Evolutionary conservation across 2,797 vertebrate species (phyloP), one percentile per base, ranked within the genome.

Genomic region (Poeciliopsis infans): DNA sequence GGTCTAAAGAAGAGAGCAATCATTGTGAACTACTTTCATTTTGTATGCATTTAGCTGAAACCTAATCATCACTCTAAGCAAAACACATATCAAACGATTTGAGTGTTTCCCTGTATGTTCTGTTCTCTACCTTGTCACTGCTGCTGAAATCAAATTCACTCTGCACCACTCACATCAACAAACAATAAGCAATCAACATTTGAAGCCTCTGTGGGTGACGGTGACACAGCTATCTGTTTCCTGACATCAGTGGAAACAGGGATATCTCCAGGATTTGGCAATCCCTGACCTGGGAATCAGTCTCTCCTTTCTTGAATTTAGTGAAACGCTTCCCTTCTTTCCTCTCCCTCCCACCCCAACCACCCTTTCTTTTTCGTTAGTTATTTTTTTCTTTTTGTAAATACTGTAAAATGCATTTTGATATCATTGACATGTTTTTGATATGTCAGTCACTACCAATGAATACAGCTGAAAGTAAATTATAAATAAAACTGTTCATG

Each of bases 361-460:
- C 72, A 57, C 45, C 28, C 41, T 90, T 90, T 92, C 72, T 83
- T 89, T 93, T 94, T 59, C 31, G 83, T 90, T 91, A 86, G 90
- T 92, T 69, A 41, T 69, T 36, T 94, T 92, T 92, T 66, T 46
- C 80, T 89, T 91, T 87, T 90, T 95, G 94, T 95, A 95, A 95
- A 96, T 96, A 95, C 92, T 95, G 95, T 95, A 96, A 91, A 95
- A 95, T 95, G 95, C 95, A 96, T 96, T 96, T 96, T 96, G 95
- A 96, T 96, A 96, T 95, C 95, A 96, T 96, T 95, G 95, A 96
- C 95, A 96, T 96, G 94, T 95, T 95, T 70, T 96, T 96, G 92
- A 96, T 94, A 96, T 95, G 94, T 95, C 94, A 94, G 92, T 95
- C 94, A 95, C 93, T 94, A 95, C 93, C 95, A 95, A 95, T 95